A percentile compares a stretch with the other conserved stretches of the same genome.
These are phyloP conservation scores for Spea multiplicata DNA, from an alignment of 2,113 vertebrate species.

Conservation along the genomic window DNA sequence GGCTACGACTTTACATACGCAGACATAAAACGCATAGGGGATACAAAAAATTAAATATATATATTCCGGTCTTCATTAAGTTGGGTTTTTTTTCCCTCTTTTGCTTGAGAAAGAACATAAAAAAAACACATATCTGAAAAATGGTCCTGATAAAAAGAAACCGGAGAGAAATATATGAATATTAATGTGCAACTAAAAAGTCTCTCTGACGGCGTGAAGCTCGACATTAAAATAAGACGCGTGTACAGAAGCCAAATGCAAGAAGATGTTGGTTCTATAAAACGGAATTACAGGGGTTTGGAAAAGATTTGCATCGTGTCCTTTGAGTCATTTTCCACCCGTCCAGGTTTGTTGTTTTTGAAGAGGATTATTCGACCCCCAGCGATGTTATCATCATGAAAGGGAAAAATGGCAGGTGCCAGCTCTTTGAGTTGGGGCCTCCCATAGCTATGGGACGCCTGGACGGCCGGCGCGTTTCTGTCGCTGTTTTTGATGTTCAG, in stretches of 20 bases:
- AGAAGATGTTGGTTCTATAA: slow-evolving; percentile 43
- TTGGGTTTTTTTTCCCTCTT: neutral
- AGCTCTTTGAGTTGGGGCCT: slow-evolving; percentile 32
- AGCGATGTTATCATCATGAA: slow-evolving; percentile 42
- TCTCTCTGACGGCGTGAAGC: slow-evolving; percentile 27
- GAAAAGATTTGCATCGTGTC: slow-evolving; percentile 38
- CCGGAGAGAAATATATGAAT: slow-evolving; percentile 43
- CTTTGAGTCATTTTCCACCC: slow-evolving; percentile 21
- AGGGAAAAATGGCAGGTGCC: slow-evolving; percentile 23
- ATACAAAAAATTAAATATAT: neutral
- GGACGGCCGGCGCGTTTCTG: slow-evolving; percentile 3
- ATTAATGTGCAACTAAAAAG: slow-evolving; percentile 40
- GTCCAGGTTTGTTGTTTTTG: slow-evolving; percentile 38
- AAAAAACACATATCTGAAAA: slow-evolving; percentile 34
- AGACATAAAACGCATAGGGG: neutral
- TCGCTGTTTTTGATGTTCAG: slow-evolving; percentile 5
- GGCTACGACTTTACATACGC: neutral
- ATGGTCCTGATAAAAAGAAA: slow-evolving; percentile 36
- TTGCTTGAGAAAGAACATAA: slow-evolving; percentile 20
- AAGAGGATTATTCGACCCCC: slow-evolving; percentile 39
- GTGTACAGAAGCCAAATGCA: slow-evolving; percentile 34
- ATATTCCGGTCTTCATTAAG: neutral
- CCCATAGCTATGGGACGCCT: slow-evolving; percentile 28
- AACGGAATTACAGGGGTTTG: slow-evolving; percentile 44
- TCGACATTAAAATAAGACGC: slow-evolving; percentile 37